phyloP scores from a whole-genome alignment of 2,113 vertebrate species.

The Leptodactylus fuscus region DNA sequence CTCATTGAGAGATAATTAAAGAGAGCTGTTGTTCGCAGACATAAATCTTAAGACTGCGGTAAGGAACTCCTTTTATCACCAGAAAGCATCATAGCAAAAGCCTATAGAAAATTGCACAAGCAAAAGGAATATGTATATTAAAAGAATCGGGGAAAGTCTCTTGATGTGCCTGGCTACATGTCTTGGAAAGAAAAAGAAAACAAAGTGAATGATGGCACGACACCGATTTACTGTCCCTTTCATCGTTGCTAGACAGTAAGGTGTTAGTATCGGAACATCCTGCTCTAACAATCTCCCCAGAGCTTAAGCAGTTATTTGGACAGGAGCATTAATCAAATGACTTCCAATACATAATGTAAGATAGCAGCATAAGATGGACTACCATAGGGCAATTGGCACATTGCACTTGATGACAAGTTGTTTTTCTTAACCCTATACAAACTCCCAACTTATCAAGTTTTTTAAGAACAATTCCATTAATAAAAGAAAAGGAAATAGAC shows the following conservation, averaged over 20 bases:
- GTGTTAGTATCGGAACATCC: conserved; percentile 52
- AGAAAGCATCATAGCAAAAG: conserved; percentile 41
- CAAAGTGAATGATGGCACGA: conserved; percentile 54
- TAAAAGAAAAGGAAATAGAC: neutral
- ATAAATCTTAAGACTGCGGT: conserved; percentile 59
- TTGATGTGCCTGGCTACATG: conserved; percentile 47
- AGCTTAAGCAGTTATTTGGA: conserved; percentile 49
- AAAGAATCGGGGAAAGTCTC: conserved; percentile 19
- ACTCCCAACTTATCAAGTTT: conserved; percentile 46
- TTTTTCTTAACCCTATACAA: conserved; percentile 49
- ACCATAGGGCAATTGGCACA: conserved; percentile 46
- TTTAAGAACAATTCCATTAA: conserved; percentile 4
- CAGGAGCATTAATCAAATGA: conserved; percentile 57
- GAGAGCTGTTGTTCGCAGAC: conserved; percentile 34
- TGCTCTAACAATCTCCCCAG: conserved; percentile 49
- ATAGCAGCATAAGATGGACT: neutral
- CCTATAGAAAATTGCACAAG: conserved; percentile 16
- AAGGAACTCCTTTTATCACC: conserved; percentile 60
- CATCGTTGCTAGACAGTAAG: conserved; percentile 27
- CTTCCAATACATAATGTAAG: conserved; percentile 34
- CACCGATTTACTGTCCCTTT: conserved; percentile 32
- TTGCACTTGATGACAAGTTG: neutral
- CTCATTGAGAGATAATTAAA: conserved; percentile 62
- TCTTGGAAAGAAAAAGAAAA: conserved; percentile 52
- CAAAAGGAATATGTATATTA: conserved; percentile 18